These are phyloP conservation scores for Enoplosus armatus DNA, from an alignment of 2,797 vertebrate genomes.

Conservation along the genomic window DNA sequence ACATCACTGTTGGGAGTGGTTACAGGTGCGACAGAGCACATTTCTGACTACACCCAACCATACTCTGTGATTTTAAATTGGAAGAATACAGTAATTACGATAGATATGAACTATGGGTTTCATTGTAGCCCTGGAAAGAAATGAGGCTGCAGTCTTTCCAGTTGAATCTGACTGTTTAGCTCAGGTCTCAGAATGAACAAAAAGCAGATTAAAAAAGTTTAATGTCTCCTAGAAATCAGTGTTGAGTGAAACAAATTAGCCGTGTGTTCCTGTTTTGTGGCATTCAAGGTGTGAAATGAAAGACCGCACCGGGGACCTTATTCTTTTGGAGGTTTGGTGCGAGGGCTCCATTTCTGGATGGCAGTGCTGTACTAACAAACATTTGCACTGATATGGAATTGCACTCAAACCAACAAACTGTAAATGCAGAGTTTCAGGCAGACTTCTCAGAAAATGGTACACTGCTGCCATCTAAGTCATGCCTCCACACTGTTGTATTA, in stretches of 20 bases:
- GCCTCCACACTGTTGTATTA: constrained; percentile 30
- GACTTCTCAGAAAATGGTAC: constrained; percentile 29
- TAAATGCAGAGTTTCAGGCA: constrained; percentile 47
- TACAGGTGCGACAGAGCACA: neutral
- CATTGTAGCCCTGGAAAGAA: constrained; percentile 22
- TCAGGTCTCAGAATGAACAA: constrained; percentile 6
- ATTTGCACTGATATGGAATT: constrained; percentile 70
- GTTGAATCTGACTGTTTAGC: constrained; percentile 20
- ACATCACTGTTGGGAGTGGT: neutral
- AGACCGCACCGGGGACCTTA: constrained; percentile 39
- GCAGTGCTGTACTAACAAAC: constrained; percentile 70
- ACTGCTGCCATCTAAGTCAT: constrained; percentile 24
- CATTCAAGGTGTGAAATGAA: constrained; percentile 42
- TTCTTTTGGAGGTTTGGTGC: constrained; percentile 68
- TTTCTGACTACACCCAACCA: neutral
- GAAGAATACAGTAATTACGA: constrained; percentile 22
- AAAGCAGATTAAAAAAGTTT: constrained; percentile 29
- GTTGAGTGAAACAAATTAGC: neutral
- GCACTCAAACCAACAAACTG: constrained; percentile 52
- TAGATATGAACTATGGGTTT: constrained; percentile 22
- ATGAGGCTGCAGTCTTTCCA: constrained; percentile 22
- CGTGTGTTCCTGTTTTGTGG: constrained; percentile 49
- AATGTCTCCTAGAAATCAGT: constrained; percentile 13
- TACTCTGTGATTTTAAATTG: neutral
- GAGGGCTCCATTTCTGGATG: constrained; percentile 70